Evolutionary conservation across 2,797 vertebrate genomes (phyloP).

Genomic region (Oceanodroma leucorhoa): DNA sequence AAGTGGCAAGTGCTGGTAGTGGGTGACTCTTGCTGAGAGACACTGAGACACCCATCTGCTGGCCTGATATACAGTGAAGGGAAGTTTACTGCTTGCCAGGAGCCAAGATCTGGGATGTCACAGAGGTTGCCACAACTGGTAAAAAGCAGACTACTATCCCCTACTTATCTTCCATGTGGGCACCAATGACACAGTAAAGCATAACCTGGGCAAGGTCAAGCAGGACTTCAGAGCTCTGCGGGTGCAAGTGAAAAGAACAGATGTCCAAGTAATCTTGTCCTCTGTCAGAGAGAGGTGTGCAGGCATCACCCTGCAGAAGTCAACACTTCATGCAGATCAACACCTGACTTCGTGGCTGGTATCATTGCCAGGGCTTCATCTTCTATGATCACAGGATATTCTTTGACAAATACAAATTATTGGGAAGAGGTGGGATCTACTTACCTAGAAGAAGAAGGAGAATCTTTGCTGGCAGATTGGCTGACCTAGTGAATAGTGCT

Average conservation of each 20-base stretch:
- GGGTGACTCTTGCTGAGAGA: not conserved
- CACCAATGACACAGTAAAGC: not conserved
- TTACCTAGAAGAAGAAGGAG: not conserved
- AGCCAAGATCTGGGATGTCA: not conserved
- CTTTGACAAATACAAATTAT: not conserved
- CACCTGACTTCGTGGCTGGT: not conserved
- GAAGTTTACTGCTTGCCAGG: not conserved
- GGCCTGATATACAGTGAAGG: not conserved
- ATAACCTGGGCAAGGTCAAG: not conserved
- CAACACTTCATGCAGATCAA: not conserved
- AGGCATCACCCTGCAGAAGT: not conserved
- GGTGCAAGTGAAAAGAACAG: not conserved
- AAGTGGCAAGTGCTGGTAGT: not conserved
- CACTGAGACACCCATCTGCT: not conserved
- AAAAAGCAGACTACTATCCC: not conserved
- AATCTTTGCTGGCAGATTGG: not conserved
- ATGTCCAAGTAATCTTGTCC: not conserved
- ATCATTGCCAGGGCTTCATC: not conserved
- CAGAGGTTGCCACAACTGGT: not conserved
- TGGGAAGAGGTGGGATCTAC: not conserved
- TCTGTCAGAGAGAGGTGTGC: not conserved
- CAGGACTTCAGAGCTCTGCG: not conserved
- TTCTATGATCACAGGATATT: not conserved
- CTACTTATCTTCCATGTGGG: not conserved
- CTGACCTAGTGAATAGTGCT: not conserved